Conservation (phyloP, 2,888 invertebrate species). For the Escarpia spicata region DNA sequence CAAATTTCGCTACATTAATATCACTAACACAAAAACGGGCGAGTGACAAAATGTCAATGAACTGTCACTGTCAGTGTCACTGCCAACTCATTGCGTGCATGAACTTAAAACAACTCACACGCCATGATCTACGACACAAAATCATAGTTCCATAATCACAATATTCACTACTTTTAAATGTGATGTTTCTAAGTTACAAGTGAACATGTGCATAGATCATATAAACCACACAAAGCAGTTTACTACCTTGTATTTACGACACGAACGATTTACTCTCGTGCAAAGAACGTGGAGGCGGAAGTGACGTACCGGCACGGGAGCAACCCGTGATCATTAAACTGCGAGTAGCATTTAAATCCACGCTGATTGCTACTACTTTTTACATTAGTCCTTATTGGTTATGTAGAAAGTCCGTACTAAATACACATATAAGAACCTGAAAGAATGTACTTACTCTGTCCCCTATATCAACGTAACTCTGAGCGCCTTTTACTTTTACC, state of each 20-base stretch:
- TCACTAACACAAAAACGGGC: too few relatives aligned
- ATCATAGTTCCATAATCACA: not conserved
- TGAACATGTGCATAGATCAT: not conserved
- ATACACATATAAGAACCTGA: too few relatives aligned
- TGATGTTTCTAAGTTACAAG: not conserved
- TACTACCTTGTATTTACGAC: conserved; percentile 5
- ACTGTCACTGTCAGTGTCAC: not conserved
- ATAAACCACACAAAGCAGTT: not conserved
- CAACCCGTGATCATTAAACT: not conserved
- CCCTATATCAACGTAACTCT: not conserved
- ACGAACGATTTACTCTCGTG: conserved; percentile 17
- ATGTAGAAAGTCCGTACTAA: too few relatives aligned
- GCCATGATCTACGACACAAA: not conserved
- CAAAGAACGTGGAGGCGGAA: conserved; percentile 25
- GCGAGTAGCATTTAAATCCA: too few relatives aligned
- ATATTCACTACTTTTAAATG: not conserved
- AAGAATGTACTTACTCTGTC: not conserved
- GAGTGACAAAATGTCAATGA: too few relatives aligned
- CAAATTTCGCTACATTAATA: not conserved
- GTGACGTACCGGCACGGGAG: not conserved
- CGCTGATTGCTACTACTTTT: too few relatives aligned
- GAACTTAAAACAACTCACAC: not conserved
- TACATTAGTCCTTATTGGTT: too few relatives aligned
- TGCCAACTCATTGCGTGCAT: not conserved
- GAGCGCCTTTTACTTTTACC: not conserved